Evolutionary conservation across 2,113 vertebrate species (phyloP).

Genomic region (Excalfactoria chinensis): DNA sequence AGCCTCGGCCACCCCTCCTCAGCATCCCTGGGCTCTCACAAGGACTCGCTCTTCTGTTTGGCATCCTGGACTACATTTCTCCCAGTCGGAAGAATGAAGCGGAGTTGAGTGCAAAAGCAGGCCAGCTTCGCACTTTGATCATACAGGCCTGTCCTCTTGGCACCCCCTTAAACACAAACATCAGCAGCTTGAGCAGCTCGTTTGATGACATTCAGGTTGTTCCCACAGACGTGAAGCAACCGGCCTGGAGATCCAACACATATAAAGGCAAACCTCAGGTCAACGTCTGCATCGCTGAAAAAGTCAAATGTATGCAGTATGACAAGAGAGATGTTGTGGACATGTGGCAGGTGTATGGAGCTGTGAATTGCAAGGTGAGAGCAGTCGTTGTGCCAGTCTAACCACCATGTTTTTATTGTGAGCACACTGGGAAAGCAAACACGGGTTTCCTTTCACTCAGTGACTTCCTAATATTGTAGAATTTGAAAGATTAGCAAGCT

Average conservation of each 20-base stretch:
- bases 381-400: neutral
- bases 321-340: slow-evolving; percentile 85
- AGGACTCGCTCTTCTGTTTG: slow-evolving; percentile 85
- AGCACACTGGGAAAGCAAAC: neutral
- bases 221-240: slow-evolving; percentile 82
- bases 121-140: slow-evolving; percentile 83
- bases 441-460: neutral
- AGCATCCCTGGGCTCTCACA: slow-evolving; percentile 87
- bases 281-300: slow-evolving; percentile 85
- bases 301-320: slow-evolving; percentile 92
- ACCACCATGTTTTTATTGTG: neutral
- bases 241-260: slow-evolving; percentile 86
- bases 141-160: slow-evolving; percentile 90
- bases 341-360: slow-evolving; percentile 91
- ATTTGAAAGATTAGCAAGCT: neutral
- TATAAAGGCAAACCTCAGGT: slow-evolving; percentile 90
- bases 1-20: slow-evolving; percentile 83
- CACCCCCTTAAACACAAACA: slow-evolving; percentile 84
- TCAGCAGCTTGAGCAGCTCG: slow-evolving; percentile 67
- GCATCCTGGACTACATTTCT: slow-evolving; percentile 84
- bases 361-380: slow-evolving; percentile 92
- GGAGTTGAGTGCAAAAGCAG: slow-evolving; percentile 79
- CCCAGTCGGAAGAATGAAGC: slow-evolving; percentile 80
- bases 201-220: slow-evolving; percentile 71
- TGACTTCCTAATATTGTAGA: neutral